phyloP scores from a whole-genome alignment of 2,888 invertebrate species.

The Phengaris arion region DNA sequence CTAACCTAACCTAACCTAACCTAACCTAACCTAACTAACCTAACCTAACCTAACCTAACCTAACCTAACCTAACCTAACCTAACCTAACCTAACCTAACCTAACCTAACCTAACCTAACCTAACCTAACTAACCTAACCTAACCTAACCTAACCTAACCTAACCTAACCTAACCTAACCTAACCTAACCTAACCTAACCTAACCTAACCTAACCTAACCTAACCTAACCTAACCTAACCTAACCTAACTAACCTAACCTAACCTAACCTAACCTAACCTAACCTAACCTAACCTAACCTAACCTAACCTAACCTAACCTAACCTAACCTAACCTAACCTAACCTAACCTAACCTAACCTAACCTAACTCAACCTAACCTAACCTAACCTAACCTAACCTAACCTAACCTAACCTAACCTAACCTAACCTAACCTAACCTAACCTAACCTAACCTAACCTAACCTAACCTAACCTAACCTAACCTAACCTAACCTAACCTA shows the following conservation, averaged over 20 bases:
- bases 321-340: conserved; percentile 27
- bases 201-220: conserved; percentile 36
- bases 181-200: conserved; percentile 35
- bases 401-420: conserved; percentile 18
- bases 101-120: too few species aligned
- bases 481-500: conserved; percentile 33
- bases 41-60: too few species aligned
- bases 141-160: too few species aligned
- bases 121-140: conserved; percentile 16
- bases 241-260: conserved; percentile 35
- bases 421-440: conserved; percentile 30
- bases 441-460: conserved; percentile 32
- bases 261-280: conserved; percentile 35
- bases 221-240: conserved; percentile 34
- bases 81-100: too few species aligned
- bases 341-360: conserved; percentile 18
- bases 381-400: conserved; percentile 18
- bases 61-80: too few species aligned
- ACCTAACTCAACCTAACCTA: conserved; percentile 14
- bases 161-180: conserved; percentile 31
- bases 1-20: too few species aligned
- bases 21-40: conserved; percentile 26
- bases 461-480: conserved; percentile 34
- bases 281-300: conserved; percentile 34
- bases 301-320: conserved; percentile 35